Base-by-base conservation (phyloP, 2,797 vertebrate genomes). In the Menidia menidia region DNA sequence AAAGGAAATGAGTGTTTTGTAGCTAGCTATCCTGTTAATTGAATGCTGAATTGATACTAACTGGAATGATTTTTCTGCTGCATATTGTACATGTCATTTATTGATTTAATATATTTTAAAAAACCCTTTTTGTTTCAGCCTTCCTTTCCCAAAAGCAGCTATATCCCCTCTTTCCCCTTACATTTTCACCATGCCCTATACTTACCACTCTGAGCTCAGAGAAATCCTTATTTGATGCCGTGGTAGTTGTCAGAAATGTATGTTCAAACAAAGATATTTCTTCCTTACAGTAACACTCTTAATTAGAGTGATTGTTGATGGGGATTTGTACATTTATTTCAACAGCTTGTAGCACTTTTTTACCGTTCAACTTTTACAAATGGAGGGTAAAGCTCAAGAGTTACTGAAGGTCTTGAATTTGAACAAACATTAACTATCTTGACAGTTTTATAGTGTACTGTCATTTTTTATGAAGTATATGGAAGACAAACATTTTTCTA, bases 121-220 rank as follows among this genome's bases (percentile, higher is more conserved):
- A 84, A 39, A 7, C 35, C 57, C 77, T 69, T 48, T 83, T 84
- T 71, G 64, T 74, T 84, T 79, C 58, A 81, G 84, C 72, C 77
- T 80, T 63, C 66, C 81, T 62, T 79, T 72, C 68, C 72, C 72
- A 63, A 83, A 89, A 67, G 61, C 71, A 87, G 77, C 72, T 55
- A 55, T 76, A 32, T 64, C 56, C 68, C 60, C 63, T 71, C 67
- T 71, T 60, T 75, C 64, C 65, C 79, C 78, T 84, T 64, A 78
- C 80, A 86, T 86, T 84, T 84, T 73, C 81, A 87, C 72, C 54
- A 32, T 64, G 64, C 74, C 81, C 81, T 82, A 68, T 88, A 90
- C 84, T 86, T 60, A 80, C 68, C 74, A 78, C 63, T 80, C 73
- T 78, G 84, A 89, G 88, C 83, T 87, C 85, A 85, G 86, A 86